Evolutionary conservation across 2,113 vertebrate genomes (phyloP).

Genomic region (Motacilla alba): DNA sequence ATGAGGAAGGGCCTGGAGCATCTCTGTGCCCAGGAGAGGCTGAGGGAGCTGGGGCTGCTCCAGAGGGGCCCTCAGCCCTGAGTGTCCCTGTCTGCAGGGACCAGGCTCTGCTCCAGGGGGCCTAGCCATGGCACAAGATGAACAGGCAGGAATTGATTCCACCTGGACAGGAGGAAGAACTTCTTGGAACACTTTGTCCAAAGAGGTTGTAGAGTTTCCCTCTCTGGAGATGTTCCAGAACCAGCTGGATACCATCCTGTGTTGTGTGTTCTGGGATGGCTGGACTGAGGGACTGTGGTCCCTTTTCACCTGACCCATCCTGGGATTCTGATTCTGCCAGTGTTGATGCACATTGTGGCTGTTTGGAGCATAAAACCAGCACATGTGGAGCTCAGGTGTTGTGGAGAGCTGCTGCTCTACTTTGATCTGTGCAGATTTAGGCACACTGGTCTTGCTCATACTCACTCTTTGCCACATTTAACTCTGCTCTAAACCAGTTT

Average conservation of each 20-base stretch:
- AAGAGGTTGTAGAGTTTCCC: not conserved
- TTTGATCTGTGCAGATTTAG: not conserved
- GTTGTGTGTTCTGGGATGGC: not conserved
- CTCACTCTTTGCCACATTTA: not conserved
- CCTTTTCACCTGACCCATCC: not conserved
- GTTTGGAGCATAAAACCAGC: not conserved
- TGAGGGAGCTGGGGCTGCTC: not conserved
- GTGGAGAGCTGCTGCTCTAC: not conserved
- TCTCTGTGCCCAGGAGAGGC: not conserved
- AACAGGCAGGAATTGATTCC: not conserved
- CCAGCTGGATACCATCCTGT: not conserved
- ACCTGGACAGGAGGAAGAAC: not conserved
- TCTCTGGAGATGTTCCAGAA: not conserved
- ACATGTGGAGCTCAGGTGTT: not conserved
- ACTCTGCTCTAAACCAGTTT: not conserved
- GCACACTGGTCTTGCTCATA: not conserved
- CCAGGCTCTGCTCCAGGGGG: not conserved
- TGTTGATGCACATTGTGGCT: rapidly evolving
- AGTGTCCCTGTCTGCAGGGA: not conserved
- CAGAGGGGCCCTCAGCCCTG: not conserved
- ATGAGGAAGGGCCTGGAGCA: not conserved
- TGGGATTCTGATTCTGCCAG: rapidly evolving
- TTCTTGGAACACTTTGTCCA: not conserved
- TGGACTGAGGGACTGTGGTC: not conserved
- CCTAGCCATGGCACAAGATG: not conserved